phyloP scores from a whole-genome alignment of 1,140 invertebrate genomes.

The Drosophila nasuta region DNA sequence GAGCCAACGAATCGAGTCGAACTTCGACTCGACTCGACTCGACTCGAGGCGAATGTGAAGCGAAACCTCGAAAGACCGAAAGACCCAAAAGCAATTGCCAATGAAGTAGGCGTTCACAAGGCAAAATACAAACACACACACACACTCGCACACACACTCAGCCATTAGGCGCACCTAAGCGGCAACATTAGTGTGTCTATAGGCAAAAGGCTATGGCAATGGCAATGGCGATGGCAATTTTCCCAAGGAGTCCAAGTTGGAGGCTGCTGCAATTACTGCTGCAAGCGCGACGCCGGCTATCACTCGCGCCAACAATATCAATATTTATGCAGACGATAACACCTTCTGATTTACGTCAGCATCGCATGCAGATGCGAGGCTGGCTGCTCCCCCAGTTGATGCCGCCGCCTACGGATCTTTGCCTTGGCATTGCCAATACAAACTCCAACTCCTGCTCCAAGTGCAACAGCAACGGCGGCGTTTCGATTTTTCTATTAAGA shows the following conservation, averaged over 20 bases:
- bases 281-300: slow-evolving; percentile 80
- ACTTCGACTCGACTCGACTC: slow-evolving; percentile 24
- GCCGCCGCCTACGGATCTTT: slow-evolving; percentile 42
- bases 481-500: slow-evolving; percentile 79
- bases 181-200: slow-evolving; percentile 62
- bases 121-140: slow-evolving; percentile 19
- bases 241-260: slow-evolving; percentile 56
- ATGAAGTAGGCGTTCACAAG: slow-evolving; percentile 62
- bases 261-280: slow-evolving; percentile 76
- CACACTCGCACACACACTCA: slow-evolving; percentile 37
- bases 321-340: slow-evolving; percentile 84
- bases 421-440: slow-evolving; percentile 16
- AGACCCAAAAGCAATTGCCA: slow-evolving; percentile 44
- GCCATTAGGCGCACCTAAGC: slow-evolving; percentile 79
- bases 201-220: slow-evolving; percentile 55
- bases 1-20: slow-evolving; percentile 51
- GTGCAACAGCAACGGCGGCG: slow-evolving; percentile 25
- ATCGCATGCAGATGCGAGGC: slow-evolving; percentile 70
- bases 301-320: slow-evolving; percentile 81
- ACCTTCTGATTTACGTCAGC: slow-evolving; percentile 82
- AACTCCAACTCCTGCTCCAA: slow-evolving; percentile 10
- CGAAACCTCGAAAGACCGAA: slow-evolving; percentile 22
- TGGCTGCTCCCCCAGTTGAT: slow-evolving; percentile 24
- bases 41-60: slow-evolving; percentile 31
- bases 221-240: slow-evolving; percentile 65